Percentiles rank a stretch among this genome's conserved stretches.
These are phyloP conservation scores for Pangasianodon gigas DNA, from an alignment of 2,113 vertebrate genomes.

Conservation along the genomic window DNA sequence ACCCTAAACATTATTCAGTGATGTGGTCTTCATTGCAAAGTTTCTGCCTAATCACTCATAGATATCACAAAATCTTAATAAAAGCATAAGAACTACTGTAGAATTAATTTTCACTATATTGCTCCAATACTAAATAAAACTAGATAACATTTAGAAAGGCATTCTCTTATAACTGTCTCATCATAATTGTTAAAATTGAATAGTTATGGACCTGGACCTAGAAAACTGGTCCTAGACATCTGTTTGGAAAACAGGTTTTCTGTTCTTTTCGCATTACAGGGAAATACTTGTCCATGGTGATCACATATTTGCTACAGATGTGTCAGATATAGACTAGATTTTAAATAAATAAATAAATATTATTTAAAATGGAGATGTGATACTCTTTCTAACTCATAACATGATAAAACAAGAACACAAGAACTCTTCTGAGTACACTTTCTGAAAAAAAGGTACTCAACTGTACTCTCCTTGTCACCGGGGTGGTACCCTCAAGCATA, in stretches of 20 bases:
- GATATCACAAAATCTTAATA: neutral
- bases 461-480: neutral
- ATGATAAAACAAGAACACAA: neutral
- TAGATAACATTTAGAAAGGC: neutral
- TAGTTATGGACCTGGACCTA: neutral
- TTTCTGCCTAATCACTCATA: neutral
- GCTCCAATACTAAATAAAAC: neutral
- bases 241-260: neutral
- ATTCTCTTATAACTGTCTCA: neutral
- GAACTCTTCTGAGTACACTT: neutral
- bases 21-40: neutral
- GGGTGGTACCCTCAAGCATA: neutral
- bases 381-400: neutral
- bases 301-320: neutral
- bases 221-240: neutral
- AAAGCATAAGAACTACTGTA: neutral
- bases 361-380: neutral
- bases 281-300: neutral
- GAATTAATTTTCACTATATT: neutral
- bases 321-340: neutral
- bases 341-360: neutral
- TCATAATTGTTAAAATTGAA: neutral
- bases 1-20: no score
- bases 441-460: no score
- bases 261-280: neutral